Base-by-base conservation (phyloP, 2,113 vertebrate species). In the Meleagris gallopavo region DNA sequence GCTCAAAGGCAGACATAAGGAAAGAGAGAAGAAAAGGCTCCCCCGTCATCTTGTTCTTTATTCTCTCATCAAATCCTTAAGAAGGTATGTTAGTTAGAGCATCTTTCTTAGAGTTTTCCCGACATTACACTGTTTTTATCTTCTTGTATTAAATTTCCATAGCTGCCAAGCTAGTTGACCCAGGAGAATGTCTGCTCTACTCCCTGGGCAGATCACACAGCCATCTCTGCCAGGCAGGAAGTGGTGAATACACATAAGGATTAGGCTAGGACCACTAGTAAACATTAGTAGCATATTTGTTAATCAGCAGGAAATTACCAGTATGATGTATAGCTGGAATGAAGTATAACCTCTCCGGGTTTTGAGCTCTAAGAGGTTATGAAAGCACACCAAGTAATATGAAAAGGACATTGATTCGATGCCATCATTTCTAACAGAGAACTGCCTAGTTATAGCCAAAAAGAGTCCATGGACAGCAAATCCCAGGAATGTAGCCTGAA, bases 331-430 rank as follows among this genome's bases (percentile, higher is more conserved):
- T 65, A 62, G 74, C 67, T 92, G 72, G 54, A 88, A 92, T 82
- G 61, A 94, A 95, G 66, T 67, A 94, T 2, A 6, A 62, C 46
- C 90, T 95, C 83, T 95, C 86, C 81, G 74, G 90, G 60, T 74
- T 96, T 95, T 93, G 62, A 94, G 73, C 80, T 75, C 48, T 87
- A 82, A 94, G 81, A 96, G 83, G 79, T 95, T 94, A 88, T 96
- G 88, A 95, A 96, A 95, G 83, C 86, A 88, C 43, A 94, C 74
- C 73, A 81, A 94, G 90, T 74, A 77, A 92, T 95, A 95, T 91
- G 94, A 94, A 92, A 96, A 96, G 91, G 71, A 91, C 88, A 78
- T 90, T 95, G 91, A 91, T 81, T 78, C 92, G 87, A 82, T 89
- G 86, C 93, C 75, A 61, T 29, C 67, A 78, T 24, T 75, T 76